These are phyloP conservation scores for Pseudochaenichthys georgianus DNA, from an alignment of 2,797 vertebrate genomes.

Conservation along the genomic window DNA sequence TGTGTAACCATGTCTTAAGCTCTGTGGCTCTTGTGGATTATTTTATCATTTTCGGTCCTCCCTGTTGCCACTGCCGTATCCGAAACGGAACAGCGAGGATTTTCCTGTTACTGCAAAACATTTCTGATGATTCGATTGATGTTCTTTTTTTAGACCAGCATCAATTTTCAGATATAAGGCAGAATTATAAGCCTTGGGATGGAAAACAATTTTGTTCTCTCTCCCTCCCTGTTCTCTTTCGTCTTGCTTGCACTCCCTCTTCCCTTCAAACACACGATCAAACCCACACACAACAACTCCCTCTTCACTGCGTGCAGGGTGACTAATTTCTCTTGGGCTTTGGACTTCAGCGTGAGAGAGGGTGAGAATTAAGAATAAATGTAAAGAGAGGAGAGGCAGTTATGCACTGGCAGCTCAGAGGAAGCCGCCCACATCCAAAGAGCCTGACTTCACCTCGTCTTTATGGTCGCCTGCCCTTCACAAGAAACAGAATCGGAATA, in stretches of 20 bases:
- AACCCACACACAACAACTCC: conserved; percentile 36
- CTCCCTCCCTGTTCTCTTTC: conserved; percentile 38
- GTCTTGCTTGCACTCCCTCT: conserved; percentile 38
- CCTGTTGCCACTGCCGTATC: conserved; percentile 11
- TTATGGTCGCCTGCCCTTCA: conserved; percentile 49
- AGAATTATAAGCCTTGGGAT: conserved; percentile 68
- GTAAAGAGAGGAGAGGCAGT: conserved; percentile 68
- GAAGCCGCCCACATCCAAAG: conserved; percentile 67
- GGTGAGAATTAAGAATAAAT: conserved; percentile 65
- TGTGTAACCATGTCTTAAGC: conserved; percentile 31
- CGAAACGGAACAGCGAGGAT: conserved; percentile 16
- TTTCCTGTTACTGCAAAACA: conserved; percentile 43
- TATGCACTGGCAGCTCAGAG: conserved; percentile 66
- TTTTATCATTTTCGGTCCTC: conserved; percentile 20
- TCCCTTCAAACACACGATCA: conserved; percentile 43
- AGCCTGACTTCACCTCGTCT: conserved; percentile 60
- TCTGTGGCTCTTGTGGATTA: conserved; percentile 19
- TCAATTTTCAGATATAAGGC: conserved; percentile 74
- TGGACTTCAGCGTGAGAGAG: conserved; percentile 73
- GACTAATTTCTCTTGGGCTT: conserved; percentile 87
- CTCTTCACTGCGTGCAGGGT: conserved; percentile 60
- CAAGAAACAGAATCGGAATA: conserved; percentile 20
- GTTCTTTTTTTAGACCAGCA: conserved; percentile 40
- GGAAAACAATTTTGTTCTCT: conserved; percentile 68
- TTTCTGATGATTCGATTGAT: conserved; percentile 58